A percentile compares a stretch with the other conserved stretches of the same genome.
phyloP scores from a whole-genome alignment of 2,113 vertebrate species.

The Stigmatopora argus region DNA sequence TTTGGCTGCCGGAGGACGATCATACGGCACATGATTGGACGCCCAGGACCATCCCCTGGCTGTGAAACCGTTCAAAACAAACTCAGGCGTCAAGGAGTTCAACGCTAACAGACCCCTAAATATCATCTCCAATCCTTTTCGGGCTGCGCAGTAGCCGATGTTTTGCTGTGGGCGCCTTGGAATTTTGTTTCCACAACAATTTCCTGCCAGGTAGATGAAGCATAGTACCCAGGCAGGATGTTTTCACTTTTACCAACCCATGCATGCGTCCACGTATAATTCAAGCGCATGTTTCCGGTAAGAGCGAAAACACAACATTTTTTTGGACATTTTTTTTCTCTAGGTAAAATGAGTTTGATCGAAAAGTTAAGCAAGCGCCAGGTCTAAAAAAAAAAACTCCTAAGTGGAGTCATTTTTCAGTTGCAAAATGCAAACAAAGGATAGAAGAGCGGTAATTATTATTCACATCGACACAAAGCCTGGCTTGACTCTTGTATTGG shows the following conservation, averaged over 20 bases:
- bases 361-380: no score
- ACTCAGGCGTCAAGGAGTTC: no score
- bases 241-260: slow-evolving; percentile 5
- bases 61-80: no score
- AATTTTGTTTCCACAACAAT: slow-evolving; percentile 17
- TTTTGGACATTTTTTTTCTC: not conserved
- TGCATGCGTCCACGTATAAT: not conserved
- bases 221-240: not conserved
- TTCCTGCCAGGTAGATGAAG: slow-evolving; percentile 12
- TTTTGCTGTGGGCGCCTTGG: slow-evolving; percentile 10
- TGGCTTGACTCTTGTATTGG: slow-evolving; percentile 11
- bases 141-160: slow-evolving; percentile 3
- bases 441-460: slow-evolving; percentile 1
- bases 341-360: no score
- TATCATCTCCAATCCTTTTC: not conserved
- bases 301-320: slow-evolving; percentile 1
- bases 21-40: no score
- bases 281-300: not conserved
- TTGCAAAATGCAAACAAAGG: slow-evolving; percentile 6
- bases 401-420: not conserved
- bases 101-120: not conserved
- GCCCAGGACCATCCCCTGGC: no score
- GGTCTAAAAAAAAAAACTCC: no score
- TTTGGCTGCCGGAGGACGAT: no score
- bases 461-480: slow-evolving; percentile 4